phyloP scores from a whole-genome alignment of 2,797 vertebrate genomes.

The Trachurus trachurus region DNA sequence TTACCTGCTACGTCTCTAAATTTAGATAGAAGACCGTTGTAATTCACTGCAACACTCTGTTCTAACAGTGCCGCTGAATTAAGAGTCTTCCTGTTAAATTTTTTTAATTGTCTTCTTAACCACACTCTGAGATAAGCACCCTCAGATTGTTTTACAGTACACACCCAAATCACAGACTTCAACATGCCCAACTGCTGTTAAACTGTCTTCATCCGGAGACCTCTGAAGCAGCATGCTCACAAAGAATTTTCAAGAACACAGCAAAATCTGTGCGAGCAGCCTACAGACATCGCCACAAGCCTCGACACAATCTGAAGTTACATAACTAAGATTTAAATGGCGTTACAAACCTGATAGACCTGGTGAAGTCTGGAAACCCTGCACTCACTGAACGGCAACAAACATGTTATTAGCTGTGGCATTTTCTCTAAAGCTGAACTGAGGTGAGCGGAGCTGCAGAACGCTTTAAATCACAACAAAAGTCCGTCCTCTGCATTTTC shows the following conservation, averaged over 20 bases:
- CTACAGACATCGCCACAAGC: slow-evolving; percentile 32
- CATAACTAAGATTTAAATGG: slow-evolving; percentile 46
- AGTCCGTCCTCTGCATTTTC: slow-evolving; percentile 67
- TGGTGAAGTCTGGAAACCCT: slow-evolving; percentile 63
- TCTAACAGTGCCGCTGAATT: slow-evolving; percentile 1
- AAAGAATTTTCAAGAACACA: slow-evolving; percentile 16
- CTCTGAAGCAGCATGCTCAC: slow-evolving; percentile 21
- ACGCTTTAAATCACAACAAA: slow-evolving; percentile 40
- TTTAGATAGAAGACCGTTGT: not conserved
- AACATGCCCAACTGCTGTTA: slow-evolving; percentile 33
- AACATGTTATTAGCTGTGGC: slow-evolving; percentile 63
- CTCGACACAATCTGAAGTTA: slow-evolving; percentile 34
- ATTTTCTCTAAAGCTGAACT: slow-evolving; percentile 68
- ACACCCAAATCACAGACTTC: slow-evolving; percentile 29
- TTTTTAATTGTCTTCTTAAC: slow-evolving; percentile 12
- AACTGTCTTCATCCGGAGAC: slow-evolving; percentile 14
- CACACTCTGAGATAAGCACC: slow-evolving; percentile 31
- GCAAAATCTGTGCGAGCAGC: slow-evolving; percentile 13
- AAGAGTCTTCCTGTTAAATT: slow-evolving; percentile 13
- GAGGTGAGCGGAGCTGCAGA: slow-evolving; percentile 43
- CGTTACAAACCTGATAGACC: slow-evolving; percentile 74
- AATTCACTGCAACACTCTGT: not conserved
- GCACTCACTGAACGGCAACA: slow-evolving; percentile 66
- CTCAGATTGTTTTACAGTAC: slow-evolving; percentile 24
- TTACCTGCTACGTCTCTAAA: not conserved